Evolutionary conservation across 2,797 vertebrate genomes (phyloP).

Genomic region (Acrocephalus scirpaceus): DNA sequence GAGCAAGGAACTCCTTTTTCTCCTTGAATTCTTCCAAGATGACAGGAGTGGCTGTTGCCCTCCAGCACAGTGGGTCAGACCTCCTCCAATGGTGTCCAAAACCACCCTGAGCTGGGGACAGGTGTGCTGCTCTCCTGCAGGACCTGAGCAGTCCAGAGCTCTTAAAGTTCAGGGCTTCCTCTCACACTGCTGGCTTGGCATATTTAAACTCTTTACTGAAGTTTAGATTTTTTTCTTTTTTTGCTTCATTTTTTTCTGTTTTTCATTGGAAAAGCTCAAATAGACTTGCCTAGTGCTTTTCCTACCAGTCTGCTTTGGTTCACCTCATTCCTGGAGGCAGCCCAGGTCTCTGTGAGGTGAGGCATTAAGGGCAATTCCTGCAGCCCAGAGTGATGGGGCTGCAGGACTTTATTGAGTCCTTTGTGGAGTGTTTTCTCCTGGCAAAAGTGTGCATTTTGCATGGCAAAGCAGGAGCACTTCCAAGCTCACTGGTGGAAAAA

Average conservation of each 20-base stretch:
- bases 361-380: background rate
- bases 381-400: background rate
- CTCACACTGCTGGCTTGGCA: background rate
- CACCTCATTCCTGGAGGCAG: background rate
- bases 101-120: accelerated
- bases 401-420: background rate
- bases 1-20: background rate
- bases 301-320: background rate
- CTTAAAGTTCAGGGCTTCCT: background rate
- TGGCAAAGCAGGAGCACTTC: background rate
- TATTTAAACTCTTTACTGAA: background rate
- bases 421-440: background rate
- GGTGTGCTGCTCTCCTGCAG: background rate
- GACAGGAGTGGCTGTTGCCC: background rate
- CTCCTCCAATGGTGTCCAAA: background rate
- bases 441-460: background rate
- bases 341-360: background rate
- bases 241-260: background rate
- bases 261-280: background rate
- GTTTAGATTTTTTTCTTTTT: background rate
- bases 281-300: background rate
- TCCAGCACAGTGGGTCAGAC: background rate
- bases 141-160: background rate
- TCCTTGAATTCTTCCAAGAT: background rate
- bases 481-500: background rate